These are phyloP conservation scores for Muraenolepis orangiensis DNA, from an alignment of 2,797 vertebrate genomes.

Conservation along the genomic window DNA sequence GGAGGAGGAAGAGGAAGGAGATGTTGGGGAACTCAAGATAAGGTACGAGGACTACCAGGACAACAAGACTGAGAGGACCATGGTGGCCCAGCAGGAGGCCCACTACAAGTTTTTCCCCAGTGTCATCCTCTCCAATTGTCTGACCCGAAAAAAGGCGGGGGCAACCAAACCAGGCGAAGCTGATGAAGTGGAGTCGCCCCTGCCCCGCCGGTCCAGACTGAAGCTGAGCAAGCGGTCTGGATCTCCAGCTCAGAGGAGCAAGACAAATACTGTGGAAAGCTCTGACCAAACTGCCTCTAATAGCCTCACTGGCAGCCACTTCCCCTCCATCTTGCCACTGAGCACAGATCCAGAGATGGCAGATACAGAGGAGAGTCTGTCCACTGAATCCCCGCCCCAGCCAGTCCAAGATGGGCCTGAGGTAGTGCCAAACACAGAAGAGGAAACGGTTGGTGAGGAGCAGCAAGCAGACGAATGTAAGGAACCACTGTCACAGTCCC, in stretches of 20 bases:
- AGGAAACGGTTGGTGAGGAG: conserved; percentile 27
- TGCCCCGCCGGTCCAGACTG: conserved; percentile 81
- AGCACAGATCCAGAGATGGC: conserved; percentile 38
- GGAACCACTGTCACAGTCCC: conserved; percentile 24
- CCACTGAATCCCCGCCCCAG: conserved; percentile 17
- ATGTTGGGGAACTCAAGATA: conserved; percentile 93
- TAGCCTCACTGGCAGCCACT: conserved; percentile 67
- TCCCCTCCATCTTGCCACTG: conserved; percentile 35
- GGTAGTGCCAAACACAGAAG: not conserved
- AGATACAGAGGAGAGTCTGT: conserved; percentile 26
- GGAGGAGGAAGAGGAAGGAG: conserved; percentile 79
- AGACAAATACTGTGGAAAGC: conserved; percentile 67
- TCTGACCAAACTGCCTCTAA: not conserved
- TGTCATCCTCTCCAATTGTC: conserved; percentile 97
- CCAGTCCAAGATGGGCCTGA: conserved; percentile 16
- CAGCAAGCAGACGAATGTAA: conserved; percentile 25
- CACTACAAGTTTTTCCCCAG: conserved; percentile 99
- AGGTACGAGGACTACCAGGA: conserved; percentile 97
- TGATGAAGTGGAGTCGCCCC: conserved; percentile 75
- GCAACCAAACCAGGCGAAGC: conserved; percentile 61
- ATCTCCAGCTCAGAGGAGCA: conserved; percentile 62
- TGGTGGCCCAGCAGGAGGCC: conserved; percentile 91
- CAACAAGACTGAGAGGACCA: conserved; percentile 89
- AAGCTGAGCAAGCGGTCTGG: conserved; percentile 82
- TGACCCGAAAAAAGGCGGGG: conserved; percentile 81